These are phyloP conservation scores for Oopsacas minuta DNA, from an alignment of 37 sponge, comb jelly and placozoan species.

Conservation along the genomic window DNA sequence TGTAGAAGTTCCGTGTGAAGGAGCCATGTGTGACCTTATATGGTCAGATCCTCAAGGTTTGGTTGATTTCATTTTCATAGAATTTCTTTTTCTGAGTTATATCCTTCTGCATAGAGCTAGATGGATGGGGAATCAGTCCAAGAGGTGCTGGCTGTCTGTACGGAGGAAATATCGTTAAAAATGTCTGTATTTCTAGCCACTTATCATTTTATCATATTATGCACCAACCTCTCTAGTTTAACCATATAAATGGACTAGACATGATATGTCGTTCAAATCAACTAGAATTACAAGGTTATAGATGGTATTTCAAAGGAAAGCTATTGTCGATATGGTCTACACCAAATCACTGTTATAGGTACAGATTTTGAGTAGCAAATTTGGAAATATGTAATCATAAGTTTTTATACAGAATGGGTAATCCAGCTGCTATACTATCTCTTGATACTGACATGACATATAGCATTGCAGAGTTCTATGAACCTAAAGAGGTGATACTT, in stretches of 20 bases:
- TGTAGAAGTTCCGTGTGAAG: constrained; percentile 94
- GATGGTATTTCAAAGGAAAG: constrained; percentile 89
- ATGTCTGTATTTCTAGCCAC: constrained; percentile 29
- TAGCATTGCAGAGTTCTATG: constrained; percentile 80
- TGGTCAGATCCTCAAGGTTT: constrained; percentile 97
- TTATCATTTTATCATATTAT: background rate
- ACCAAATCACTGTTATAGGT: constrained; percentile 97
- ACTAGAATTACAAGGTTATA: constrained; percentile 94
- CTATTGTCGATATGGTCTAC: constrained; percentile 96
- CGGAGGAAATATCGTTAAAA: constrained; percentile 68
- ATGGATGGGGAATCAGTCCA: constrained; percentile 90
- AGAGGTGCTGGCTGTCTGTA: constrained; percentile 91
- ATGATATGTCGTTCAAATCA: constrained; percentile 96
- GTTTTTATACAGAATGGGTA: constrained; percentile 66
- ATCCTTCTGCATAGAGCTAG: constrained; percentile 34
- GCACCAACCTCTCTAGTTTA: constrained; percentile 39
- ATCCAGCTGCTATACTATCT: constrained; percentile 93
- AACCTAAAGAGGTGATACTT: constrained; percentile 89
- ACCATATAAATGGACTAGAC: constrained; percentile 59
- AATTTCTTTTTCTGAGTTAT: no score
- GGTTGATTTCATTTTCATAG: no score
- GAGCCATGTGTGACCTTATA: constrained; percentile 93
- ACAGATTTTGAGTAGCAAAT: background rate
- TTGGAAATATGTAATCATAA: background rate
- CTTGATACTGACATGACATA: constrained; percentile 76